Evolutionary conservation across 2,113 vertebrate species (phyloP).

Genomic region (Dinomys branickii): DNA sequence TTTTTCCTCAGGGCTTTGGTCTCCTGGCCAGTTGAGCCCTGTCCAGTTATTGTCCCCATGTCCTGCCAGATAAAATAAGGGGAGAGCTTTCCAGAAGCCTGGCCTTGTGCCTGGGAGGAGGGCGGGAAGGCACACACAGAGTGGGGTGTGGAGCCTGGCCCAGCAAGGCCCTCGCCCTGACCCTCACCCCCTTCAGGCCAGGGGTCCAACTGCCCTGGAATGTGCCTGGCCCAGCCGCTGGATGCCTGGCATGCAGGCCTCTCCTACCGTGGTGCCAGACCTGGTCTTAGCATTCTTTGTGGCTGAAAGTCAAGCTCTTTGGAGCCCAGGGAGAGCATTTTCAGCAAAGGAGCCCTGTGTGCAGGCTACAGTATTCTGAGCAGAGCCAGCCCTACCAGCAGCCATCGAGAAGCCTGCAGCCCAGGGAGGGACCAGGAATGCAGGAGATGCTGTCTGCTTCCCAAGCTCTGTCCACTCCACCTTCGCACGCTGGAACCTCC

Average conservation of each 20-base stretch:
- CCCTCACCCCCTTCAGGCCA: background rate
- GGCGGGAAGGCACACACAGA: conserved; percentile 11
- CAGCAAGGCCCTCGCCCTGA: background rate
- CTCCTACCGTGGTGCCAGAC: background rate
- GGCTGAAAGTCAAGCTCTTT: background rate
- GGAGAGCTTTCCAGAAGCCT: conserved; percentile 54
- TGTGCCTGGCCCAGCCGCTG: background rate
- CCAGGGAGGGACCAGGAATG: background rate
- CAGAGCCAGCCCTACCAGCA: accelerated
- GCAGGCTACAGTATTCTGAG: background rate
- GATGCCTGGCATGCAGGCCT: background rate
- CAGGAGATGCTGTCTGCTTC: background rate
- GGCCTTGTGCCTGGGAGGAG: conserved; percentile 66
- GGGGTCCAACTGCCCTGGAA: background rate
- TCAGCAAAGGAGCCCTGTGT: background rate
- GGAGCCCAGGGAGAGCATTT: background rate
- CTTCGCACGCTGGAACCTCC: background rate
- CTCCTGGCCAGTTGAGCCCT: conserved; percentile 69
- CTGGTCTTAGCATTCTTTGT: background rate
- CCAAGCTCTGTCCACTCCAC: too few species aligned
- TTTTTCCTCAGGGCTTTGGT: conserved; percentile 71
- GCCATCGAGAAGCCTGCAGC: background rate
- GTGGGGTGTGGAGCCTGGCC: background rate
- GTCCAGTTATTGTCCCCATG: conserved; percentile 67
- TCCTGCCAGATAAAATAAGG: conserved; percentile 78